phyloP scores from a whole-genome alignment of 2,888 invertebrate species.

The Macrophya alboannulata region DNA sequence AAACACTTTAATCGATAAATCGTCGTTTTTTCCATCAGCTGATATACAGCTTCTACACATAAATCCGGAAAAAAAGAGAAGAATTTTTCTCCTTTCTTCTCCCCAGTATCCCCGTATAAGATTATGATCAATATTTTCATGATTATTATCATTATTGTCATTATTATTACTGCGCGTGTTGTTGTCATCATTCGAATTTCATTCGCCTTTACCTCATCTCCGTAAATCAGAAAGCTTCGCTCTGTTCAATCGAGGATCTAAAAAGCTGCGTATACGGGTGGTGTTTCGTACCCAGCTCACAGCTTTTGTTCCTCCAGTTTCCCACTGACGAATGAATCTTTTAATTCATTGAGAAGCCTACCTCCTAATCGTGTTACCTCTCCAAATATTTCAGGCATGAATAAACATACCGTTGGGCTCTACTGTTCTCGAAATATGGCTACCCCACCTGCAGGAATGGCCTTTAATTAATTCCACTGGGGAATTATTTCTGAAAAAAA shows the following conservation, averaged over 20 bases:
- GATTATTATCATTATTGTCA: not conserved
- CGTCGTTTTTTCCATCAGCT: not conserved
- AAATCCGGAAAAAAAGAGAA: not conserved
- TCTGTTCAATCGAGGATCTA: slow-evolving; percentile 8
- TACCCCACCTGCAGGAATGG: not conserved
- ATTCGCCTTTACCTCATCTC: not conserved
- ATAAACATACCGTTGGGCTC: slow-evolving; percentile 30
- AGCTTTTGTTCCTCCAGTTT: slow-evolving; percentile 22
- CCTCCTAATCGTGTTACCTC: slow-evolving; percentile 29
- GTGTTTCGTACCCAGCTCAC: not conserved
- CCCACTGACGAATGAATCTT: slow-evolving; percentile 31
- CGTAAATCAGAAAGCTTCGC: slow-evolving; percentile 1
- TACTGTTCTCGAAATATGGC: slow-evolving; percentile 18
- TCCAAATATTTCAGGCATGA: slow-evolving; percentile 32
- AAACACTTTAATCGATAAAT: slow-evolving; percentile 19
- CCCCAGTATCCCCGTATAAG: not conserved
- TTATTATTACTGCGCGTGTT: not conserved
- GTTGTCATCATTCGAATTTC: not conserved
- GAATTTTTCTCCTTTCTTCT: not conserved
- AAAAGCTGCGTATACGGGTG: not conserved
- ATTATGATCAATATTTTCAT: not conserved
- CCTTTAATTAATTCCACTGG: slow-evolving; percentile 34
- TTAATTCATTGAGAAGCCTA: slow-evolving; percentile 31
- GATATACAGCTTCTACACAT: not conserved
- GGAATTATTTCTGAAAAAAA: slow-evolving; percentile 9